Evolutionary conservation across 2,888 invertebrate species (phyloP).

Genomic region (Diarsia brunnea): DNA sequence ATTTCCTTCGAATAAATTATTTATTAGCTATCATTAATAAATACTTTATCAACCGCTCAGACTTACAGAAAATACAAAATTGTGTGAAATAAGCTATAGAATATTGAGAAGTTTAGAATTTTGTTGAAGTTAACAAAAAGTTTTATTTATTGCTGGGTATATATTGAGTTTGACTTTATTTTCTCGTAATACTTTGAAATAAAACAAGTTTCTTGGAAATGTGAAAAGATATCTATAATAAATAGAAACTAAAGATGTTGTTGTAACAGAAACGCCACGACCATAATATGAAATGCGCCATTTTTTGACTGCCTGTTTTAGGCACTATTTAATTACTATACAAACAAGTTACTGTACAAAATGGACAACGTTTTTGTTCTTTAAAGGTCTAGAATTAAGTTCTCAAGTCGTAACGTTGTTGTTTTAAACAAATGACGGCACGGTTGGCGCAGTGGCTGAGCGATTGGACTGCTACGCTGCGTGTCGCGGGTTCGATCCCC

Average conservation of each 20-base stretch:
- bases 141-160: conserved; percentile 3
- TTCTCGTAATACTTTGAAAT: not conserved
- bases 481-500: too few species aligned
- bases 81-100: conserved; percentile 13
- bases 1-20: conserved; percentile 24
- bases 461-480: too few species aligned
- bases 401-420: too few species aligned
- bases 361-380: too few species aligned
- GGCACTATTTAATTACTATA: too few species aligned
- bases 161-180: not conserved
- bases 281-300: too few species aligned
- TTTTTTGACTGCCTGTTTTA: too few species aligned
- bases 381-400: too few species aligned
- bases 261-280: not conserved
- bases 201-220: not conserved
- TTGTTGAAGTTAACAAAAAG: conserved; percentile 5
- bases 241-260: not conserved
- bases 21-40: conserved; percentile 18
- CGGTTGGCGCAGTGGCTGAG: too few species aligned
- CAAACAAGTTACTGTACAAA: too few species aligned
- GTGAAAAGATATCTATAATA: not conserved
- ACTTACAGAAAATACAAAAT: conserved; percentile 23
- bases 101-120: conserved; percentile 23
- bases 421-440: too few species aligned
- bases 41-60: conserved; percentile 21